Conservation (phyloP, 2,113 vertebrate species). For the Empidonax alnorum region DNA sequence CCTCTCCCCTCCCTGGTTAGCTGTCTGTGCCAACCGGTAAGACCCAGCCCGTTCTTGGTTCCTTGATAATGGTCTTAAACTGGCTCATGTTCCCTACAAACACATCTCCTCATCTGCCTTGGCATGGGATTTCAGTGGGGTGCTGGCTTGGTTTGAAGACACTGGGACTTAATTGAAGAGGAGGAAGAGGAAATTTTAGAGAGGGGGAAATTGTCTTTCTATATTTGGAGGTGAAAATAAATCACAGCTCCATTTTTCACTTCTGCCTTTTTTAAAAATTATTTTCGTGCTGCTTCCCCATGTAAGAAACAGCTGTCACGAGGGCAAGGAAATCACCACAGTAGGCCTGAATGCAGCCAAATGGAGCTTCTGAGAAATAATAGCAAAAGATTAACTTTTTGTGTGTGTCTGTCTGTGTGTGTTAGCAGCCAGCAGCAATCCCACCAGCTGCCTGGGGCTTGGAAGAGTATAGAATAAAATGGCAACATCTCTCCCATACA, state of each 20-base stretch:
- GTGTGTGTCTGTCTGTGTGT: neutral
- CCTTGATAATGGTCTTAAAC: neutral
- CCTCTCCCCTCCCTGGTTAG: neutral
- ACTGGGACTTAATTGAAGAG: neutral
- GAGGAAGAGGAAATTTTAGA: neutral
- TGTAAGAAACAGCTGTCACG: neutral
- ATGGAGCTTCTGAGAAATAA: constrained; percentile 1
- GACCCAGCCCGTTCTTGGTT: neutral
- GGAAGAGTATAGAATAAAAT: neutral
- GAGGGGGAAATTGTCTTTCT: neutral
- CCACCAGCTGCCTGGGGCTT: neutral
- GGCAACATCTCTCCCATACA: neutral
- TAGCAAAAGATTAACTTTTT: neutral
- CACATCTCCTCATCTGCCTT: neutral
- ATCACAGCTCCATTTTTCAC: neutral
- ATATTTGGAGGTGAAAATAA: constrained; percentile 25
- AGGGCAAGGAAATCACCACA: neutral
- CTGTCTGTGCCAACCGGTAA: neutral
- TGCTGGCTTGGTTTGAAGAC: neutral
- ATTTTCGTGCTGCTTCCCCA: neutral
- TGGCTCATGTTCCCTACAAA: neutral
- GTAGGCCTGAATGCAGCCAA: neutral
- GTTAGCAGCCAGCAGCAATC: neutral
- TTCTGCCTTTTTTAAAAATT: neutral
- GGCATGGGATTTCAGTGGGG: neutral